Conservation (phyloP, 2,113 vertebrate species). For the Mus spicilegus region DNA sequence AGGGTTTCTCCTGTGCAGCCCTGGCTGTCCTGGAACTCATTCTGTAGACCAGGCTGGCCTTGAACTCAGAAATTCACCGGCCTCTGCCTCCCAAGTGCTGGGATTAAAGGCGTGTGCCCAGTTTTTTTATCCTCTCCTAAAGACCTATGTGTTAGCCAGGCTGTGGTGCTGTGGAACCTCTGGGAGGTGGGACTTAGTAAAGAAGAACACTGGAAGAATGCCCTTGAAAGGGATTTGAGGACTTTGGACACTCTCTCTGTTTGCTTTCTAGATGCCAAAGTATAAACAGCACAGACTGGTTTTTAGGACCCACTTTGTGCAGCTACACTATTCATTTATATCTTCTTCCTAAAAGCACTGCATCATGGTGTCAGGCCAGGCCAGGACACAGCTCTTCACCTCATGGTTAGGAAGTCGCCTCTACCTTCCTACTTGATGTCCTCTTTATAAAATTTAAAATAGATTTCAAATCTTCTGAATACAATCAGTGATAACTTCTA, state of each 20-base stretch:
- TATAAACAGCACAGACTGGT: neutral
- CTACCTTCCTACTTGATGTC: neutral
- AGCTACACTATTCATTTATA: too few species aligned
- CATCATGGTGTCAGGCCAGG: neutral
- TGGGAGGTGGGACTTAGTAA: neutral
- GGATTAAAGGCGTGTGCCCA: too few species aligned
- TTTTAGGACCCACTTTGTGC: neutral
- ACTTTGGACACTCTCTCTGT: too few species aligned
- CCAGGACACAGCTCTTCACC: neutral
- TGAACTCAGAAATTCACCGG: too few species aligned
- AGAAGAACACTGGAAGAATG: neutral
- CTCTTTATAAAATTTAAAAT: neutral
- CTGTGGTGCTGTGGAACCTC: neutral
- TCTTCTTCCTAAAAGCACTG: neutral
- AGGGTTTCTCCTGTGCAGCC: too few species aligned
- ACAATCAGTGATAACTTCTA: too few species aligned
- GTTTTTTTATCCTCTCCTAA: neutral
- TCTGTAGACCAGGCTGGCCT: too few species aligned
- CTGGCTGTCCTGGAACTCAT: too few species aligned
- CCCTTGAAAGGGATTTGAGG: neutral
- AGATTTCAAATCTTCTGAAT: neutral
- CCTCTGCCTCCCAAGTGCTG: too few species aligned
- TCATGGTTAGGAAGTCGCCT: too few species aligned
- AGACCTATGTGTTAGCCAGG: too few species aligned
- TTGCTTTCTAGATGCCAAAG: neutral